A percentile compares a stretch with the other conserved stretches of the same genome.
Conservation (phyloP, 2,888 invertebrate genomes). For the Pterostichus niger region DNA sequence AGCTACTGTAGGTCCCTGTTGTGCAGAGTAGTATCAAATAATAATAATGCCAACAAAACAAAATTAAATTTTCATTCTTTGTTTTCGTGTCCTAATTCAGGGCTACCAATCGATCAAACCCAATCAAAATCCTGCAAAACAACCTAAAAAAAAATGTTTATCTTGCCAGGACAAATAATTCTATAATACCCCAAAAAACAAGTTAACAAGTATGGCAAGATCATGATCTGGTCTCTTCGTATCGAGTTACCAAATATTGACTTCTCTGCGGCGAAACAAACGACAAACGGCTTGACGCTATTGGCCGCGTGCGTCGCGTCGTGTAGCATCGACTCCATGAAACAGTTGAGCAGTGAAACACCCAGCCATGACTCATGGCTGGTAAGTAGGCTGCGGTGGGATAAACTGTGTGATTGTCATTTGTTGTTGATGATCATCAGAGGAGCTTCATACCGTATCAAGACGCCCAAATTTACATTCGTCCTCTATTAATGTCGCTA, state of each 20-base stretch:
- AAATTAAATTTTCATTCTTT: no score
- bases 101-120: no score
- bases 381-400: conserved; percentile 11
- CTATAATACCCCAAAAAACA: not conserved
- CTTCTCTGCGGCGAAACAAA: conserved; percentile 46
- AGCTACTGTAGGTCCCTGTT: no score
- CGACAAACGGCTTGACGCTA: conserved; percentile 32
- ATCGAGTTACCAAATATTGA: conserved; percentile 62
- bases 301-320: conserved; percentile 14
- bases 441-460: conserved; percentile 12
- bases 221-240: not conserved
- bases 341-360: no score
- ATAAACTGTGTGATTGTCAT: conserved; percentile 19
- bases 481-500: not conserved
- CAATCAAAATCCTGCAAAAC: no score
- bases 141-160: conserved; percentile 2
- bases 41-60: no score
- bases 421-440: conserved; percentile 29
- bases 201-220: not conserved
- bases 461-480: conserved; percentile 20
- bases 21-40: no score
- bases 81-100: no score
- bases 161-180: not conserved
- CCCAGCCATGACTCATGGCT: conserved; percentile 20
- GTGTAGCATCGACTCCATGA: not conserved